Evolutionary conservation across 1,140 invertebrate genomes (phyloP).

Genomic region (Hycleus cichorii): DNA sequence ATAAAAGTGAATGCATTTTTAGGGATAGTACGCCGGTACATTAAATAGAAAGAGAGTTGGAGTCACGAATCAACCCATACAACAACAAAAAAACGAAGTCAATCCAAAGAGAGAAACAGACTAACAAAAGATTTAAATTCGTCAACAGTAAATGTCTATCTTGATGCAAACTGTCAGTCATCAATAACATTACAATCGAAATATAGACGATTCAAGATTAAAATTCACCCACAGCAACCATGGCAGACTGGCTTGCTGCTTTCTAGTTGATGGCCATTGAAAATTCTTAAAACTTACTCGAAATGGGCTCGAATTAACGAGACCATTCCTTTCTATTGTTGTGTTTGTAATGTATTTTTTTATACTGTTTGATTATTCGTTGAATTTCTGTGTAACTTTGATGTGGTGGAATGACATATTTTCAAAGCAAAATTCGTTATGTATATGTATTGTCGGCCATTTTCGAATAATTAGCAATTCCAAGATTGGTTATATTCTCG

Average conservation of each 20-base stretch:
- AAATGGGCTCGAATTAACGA: conserved; percentile 20
- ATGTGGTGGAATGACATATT: too few species aligned
- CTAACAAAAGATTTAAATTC: conserved; percentile 24
- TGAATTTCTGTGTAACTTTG: too few species aligned
- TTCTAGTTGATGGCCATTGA: background rate
- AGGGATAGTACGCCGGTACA: too few species aligned
- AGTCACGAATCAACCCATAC: too few species aligned
- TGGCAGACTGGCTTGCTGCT: background rate
- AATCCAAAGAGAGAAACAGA: background rate
- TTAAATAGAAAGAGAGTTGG: too few species aligned
- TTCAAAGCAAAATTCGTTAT: background rate
- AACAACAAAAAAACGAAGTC: too few species aligned
- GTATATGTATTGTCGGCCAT: conserved; percentile 24
- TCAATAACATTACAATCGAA: conserved; percentile 29
- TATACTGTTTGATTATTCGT: too few species aligned
- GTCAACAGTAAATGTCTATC: conserved; percentile 28
- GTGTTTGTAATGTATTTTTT: background rate
- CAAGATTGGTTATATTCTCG: conserved; percentile 28
- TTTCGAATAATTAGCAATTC: conserved; percentile 35
- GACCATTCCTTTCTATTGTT: conserved; percentile 15
- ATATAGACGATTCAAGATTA: conserved; percentile 10
- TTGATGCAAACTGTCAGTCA: conserved; percentile 31
- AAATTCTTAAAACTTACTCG: conserved; percentile 13
- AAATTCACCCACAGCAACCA: too few species aligned
- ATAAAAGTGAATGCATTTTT: conserved; percentile 4